Conservation (phyloP, 2,113 vertebrate species). For the Pygoscelis antarcticus region DNA sequence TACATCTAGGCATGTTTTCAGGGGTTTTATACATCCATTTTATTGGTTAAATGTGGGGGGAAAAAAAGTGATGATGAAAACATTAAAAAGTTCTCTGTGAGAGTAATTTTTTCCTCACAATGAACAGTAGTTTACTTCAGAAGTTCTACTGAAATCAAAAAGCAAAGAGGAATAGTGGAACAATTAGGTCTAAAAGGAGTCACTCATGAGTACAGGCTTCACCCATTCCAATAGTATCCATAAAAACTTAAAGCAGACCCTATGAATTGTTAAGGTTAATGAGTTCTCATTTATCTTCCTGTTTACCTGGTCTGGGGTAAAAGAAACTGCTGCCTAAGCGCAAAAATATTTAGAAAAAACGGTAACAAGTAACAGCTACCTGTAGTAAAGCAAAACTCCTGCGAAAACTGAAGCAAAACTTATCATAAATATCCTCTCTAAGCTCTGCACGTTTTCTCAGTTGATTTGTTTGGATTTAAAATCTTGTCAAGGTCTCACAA, state of each 20-base stretch:
- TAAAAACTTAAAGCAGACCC: neutral
- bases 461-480: neutral
- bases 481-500: neutral
- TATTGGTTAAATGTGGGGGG: neutral
- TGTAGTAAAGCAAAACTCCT: neutral
- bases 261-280: neutral
- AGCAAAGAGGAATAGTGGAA: neutral
- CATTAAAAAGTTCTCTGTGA: neutral
- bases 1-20: neutral
- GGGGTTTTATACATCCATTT: neutral
- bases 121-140: neutral
- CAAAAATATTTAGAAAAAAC: neutral
- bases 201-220: neutral
- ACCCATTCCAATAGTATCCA: neutral
- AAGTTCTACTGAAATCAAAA: neutral
- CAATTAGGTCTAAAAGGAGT: neutral
- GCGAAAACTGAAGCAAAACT: neutral
- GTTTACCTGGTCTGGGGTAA: neutral
- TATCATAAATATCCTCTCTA: neutral
- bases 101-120: neutral
- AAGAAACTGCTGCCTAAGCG: neutral
- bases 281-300: neutral
- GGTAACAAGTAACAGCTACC: neutral
- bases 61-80: neutral
- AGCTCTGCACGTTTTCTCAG: neutral